Conservation (phyloP, 1,140 invertebrate genomes). For the Camponotus pennsylvanicus region DNA sequence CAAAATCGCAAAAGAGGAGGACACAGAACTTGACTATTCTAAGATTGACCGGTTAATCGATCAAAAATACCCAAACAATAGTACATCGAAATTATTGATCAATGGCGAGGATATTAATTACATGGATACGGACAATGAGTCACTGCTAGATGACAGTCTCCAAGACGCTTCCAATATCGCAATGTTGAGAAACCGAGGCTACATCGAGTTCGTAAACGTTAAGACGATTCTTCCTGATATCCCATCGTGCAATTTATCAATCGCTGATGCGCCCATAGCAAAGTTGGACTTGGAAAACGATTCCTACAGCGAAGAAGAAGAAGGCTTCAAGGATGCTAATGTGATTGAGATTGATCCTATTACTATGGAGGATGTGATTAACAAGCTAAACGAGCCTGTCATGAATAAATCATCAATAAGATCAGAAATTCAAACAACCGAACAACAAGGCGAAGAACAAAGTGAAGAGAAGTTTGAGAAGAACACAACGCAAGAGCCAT, state of each 20-base stretch:
- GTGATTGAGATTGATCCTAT: slow-evolving; percentile 83
- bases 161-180: slow-evolving; percentile 86
- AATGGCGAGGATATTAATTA: slow-evolving; percentile 89
- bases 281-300: slow-evolving; percentile 81
- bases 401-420: slow-evolving; percentile 53
- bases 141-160: slow-evolving; percentile 87
- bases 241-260: background rate
- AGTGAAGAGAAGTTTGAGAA: background rate
- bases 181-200: slow-evolving; percentile 88
- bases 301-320: slow-evolving; percentile 78
- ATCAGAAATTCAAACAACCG: background rate
- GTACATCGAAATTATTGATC: slow-evolving; percentile 81
- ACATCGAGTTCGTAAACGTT: slow-evolving; percentile 89
- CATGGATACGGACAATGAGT: slow-evolving; percentile 91
- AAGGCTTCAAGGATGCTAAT: slow-evolving; percentile 73
- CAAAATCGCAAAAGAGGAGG: slow-evolving; percentile 83
- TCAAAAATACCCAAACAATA: slow-evolving; percentile 77
- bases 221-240: slow-evolving; percentile 47
- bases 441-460: background rate
- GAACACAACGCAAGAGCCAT: slow-evolving; percentile 32
- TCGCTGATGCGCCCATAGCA: slow-evolving; percentile 81
- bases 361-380: slow-evolving; percentile 81
- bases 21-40: slow-evolving; percentile 79
- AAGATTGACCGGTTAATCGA: slow-evolving; percentile 79
- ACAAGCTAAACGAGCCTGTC: slow-evolving; percentile 66